Percentiles rank a stretch among this genome's conserved stretches.
Conservation (phyloP, 2,113 vertebrate genomes). For the Nothobranchius kuhntae region DNA sequence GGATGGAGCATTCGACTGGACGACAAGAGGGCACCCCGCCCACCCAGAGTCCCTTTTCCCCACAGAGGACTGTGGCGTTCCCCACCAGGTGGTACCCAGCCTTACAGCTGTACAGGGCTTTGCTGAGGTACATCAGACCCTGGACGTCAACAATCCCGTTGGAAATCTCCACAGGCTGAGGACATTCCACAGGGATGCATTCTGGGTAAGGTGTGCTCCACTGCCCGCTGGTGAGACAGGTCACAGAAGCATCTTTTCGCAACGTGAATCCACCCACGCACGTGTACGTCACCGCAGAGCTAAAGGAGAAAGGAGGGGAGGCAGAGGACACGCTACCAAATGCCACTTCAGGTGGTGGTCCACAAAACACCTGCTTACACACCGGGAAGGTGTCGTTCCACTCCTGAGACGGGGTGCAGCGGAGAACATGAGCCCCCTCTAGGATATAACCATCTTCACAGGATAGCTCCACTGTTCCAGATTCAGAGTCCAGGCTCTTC, state of each 20-base stretch:
- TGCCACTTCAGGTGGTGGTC: slow-evolving; percentile 84
- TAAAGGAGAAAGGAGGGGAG: slow-evolving; percentile 77
- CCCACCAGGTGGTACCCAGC: slow-evolving; percentile 88
- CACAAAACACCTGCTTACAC: slow-evolving; percentile 88
- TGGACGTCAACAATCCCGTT: slow-evolving; percentile 95
- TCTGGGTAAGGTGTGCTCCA: slow-evolving; percentile 91
- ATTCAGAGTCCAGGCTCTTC: slow-evolving; percentile 81
- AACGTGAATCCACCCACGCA: slow-evolving; percentile 93
- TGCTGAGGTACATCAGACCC: slow-evolving; percentile 96
- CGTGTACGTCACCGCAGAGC: slow-evolving; percentile 83
- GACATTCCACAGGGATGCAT: slow-evolving; percentile 93
- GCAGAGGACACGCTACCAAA: slow-evolving; percentile 83
- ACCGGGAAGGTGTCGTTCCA: slow-evolving; percentile 95
- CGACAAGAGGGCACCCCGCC: slow-evolving; percentile 89
- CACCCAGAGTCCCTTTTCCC: slow-evolving; percentile 92
- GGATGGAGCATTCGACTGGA: slow-evolving; percentile 86
- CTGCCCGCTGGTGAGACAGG: slow-evolving; percentile 83
- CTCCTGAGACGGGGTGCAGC: slow-evolving; percentile 85
- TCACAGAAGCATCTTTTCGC: slow-evolving; percentile 76
- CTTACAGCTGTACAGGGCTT: slow-evolving; percentile 92
- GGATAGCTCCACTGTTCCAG: slow-evolving; percentile 85
- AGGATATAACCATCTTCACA: slow-evolving; percentile 90
- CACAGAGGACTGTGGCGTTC: slow-evolving; percentile 90
- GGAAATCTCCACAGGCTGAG: slow-evolving; percentile 89
- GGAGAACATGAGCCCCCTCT: slow-evolving; percentile 84